Evolutionary conservation across 2,888 invertebrate genomes (phyloP), one percentile per base, ranked within the genome.

Genomic region (Prosopocoilus inquinatus): DNA sequence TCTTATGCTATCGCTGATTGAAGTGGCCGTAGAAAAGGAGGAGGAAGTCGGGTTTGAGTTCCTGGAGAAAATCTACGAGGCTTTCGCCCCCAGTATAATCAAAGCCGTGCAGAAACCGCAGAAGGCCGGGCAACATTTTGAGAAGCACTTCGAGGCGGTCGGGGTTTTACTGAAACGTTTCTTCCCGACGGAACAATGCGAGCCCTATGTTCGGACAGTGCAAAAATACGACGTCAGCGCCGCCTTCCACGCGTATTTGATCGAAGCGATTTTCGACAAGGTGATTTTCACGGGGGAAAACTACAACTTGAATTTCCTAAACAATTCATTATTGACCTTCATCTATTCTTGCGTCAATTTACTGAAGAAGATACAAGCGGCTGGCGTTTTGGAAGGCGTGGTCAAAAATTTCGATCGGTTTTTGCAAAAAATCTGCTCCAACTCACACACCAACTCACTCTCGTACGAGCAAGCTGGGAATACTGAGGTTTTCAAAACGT

Each of bases 91-190:
- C 0, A 84, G 86, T 59, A 82, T 91, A 34, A 71, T 79, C 47
- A 85, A 85, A 72, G 79, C 84, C 57, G 74, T 88, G 39, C 84
- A 86, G 65, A 88, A 87, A 67, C 88, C 88, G 0, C 85, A 86
- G 58, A 88, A 88, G 75, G 84, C 84, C 2, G 84, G 85, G 0
- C 83, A 84, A 62, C 82, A 87, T 48, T 86, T 87, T 61, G 76
- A 82, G 41, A 80, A 82, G 52, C 82, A 86, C 69, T 79, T 82
- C 54, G 71, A 77, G 50, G 82, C 84, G n/a, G 79, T 87, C 20
- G 76, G 78, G 7, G 80, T 81, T 61, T 70, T 90, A 44, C 80
- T 89, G 36, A 73, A 84, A 0, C 78, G 79, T 62, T 84, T 82
- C 65, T 84, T 87, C 83, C 79, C 81, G 0, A 59, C 76, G 9